A percentile compares a stretch with the other conserved stretches of the same genome.
phyloP scores from a whole-genome alignment of 2,113 vertebrate genomes.

The Steatornis caripensis region DNA sequence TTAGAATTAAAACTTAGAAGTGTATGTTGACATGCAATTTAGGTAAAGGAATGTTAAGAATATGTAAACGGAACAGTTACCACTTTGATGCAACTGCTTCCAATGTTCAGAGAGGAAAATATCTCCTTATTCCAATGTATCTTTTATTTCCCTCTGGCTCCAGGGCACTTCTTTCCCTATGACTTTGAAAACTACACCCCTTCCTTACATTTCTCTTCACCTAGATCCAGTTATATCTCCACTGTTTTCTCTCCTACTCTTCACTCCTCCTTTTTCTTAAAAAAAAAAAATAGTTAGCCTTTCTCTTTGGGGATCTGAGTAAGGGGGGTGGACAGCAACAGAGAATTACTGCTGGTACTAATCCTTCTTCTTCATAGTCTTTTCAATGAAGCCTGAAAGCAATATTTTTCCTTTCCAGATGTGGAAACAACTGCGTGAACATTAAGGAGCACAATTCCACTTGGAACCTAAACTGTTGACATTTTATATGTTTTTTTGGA shows the following conservation, averaged over 20 bases:
- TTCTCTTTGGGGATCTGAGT: background rate
- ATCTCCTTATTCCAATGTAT: background rate
- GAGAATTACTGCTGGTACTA: background rate
- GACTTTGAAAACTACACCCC: background rate
- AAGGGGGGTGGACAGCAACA: background rate
- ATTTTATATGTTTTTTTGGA: background rate
- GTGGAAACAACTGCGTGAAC: background rate
- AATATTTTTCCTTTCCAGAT: background rate
- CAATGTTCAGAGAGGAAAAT: background rate
- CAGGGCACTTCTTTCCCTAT: background rate
- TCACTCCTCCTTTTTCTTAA: background rate
- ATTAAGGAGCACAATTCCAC: background rate
- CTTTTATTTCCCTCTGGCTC: background rate
- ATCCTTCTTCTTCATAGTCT: background rate
- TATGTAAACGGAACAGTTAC: background rate
- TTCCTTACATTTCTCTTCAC: background rate
- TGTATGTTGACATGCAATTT: background rate
- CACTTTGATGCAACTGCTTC: background rate
- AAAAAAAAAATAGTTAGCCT: background rate
- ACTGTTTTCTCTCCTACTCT: fast-evolving
- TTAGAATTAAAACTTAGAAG: background rate
- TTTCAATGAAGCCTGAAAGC: background rate
- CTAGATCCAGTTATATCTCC: background rate
- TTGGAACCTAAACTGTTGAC: background rate
- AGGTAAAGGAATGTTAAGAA: background rate